These are phyloP conservation scores for Tragelaphus imberbis DNA, from an alignment of 2,113 vertebrate species.

Conservation along the genomic window DNA sequence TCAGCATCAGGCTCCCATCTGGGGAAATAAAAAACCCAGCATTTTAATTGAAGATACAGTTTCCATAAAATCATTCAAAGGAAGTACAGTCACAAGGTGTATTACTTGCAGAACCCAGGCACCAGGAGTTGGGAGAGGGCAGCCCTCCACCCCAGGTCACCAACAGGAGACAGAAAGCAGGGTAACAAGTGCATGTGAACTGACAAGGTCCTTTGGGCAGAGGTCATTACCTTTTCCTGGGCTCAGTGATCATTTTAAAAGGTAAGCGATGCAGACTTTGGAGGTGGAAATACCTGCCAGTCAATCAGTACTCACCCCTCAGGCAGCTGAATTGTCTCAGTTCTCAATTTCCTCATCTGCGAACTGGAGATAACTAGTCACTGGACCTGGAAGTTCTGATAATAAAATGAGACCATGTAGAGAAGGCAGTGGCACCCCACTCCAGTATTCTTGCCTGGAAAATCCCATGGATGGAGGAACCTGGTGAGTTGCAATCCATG, in stretches of 20 bases:
- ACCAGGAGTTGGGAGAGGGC: neutral
- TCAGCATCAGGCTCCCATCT: neutral
- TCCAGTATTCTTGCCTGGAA: too few relatives aligned
- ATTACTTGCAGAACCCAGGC: too few relatives aligned
- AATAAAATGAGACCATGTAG: neutral
- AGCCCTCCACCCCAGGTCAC: neutral
- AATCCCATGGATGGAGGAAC: too few relatives aligned
- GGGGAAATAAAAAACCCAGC: neutral
- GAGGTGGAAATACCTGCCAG: fast-evolving
- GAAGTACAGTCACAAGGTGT: too few relatives aligned
- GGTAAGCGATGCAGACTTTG: neutral
- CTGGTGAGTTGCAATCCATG: too few relatives aligned
- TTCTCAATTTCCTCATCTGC: neutral
- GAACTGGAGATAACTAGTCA: neutral
- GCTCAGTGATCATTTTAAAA: neutral
- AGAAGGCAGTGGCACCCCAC: too few relatives aligned
- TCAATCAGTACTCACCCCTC: neutral
- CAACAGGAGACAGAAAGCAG: neutral
- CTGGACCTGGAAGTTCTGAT: too few relatives aligned
- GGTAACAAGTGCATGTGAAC: fast-evolving
- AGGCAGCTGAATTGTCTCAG: fast-evolving
- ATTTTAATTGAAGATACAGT: neutral
- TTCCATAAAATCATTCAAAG: neutral
- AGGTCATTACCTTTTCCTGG: neutral
- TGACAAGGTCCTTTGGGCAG: neutral